Conservation (phyloP, 2,888 invertebrate genomes). For the Polia nebulosa region DNA sequence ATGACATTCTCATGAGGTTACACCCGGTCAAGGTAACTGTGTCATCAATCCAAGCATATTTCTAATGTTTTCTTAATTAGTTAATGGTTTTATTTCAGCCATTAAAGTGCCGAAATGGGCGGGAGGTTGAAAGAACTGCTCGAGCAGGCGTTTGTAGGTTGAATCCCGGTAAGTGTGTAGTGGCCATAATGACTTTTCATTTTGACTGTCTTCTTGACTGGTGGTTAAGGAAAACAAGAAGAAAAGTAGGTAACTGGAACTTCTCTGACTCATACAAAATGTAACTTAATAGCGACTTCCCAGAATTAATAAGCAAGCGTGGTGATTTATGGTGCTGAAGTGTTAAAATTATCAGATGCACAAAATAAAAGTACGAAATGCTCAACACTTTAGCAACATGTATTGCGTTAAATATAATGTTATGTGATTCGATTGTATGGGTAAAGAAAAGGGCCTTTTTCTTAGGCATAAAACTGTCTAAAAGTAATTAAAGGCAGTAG, state of each 20-base stretch:
- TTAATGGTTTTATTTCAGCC: background rate
- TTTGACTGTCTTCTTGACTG: background rate
- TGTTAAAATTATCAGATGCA: background rate
- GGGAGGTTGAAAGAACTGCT: background rate
- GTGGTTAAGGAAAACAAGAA: background rate
- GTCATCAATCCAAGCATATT: constrained; percentile 69
- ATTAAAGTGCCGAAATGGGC: background rate
- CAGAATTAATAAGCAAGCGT: constrained; percentile 1
- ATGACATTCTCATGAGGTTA: constrained; percentile 80
- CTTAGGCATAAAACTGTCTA: background rate
- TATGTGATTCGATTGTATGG: background rate
- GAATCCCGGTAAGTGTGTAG: too few relatives aligned
- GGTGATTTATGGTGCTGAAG: background rate
- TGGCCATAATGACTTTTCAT: background rate
- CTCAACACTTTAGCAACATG: background rate
- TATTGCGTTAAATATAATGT: background rate
- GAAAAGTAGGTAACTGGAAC: background rate
- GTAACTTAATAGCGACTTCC: background rate
- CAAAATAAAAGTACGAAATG: background rate
- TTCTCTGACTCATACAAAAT: background rate
- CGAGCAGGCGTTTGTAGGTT: background rate
- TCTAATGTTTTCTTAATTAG: constrained; percentile 42
- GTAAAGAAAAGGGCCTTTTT: background rate
- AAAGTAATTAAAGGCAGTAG: background rate
- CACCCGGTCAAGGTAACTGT: constrained; percentile 84